Evolutionary conservation across 2,888 invertebrate species (phyloP).

Genomic region (Lasioglossum oenotherae): DNA sequence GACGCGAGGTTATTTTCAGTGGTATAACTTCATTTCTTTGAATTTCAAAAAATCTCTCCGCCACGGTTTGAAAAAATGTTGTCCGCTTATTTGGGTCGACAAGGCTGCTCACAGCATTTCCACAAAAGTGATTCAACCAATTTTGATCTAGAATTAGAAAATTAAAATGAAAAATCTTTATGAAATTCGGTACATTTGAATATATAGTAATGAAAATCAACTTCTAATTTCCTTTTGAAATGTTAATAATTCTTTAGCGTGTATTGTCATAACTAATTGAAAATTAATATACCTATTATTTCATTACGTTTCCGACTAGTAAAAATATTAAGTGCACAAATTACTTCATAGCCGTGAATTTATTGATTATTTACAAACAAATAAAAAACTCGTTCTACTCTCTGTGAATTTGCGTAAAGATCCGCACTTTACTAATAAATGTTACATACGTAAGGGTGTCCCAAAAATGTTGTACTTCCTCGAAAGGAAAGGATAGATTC

Average conservation of each 20-base stretch:
- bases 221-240: neutral
- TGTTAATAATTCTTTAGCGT: neutral
- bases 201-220: neutral
- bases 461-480: no score
- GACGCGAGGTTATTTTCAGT: conserved; percentile 1
- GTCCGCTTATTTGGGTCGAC: neutral
- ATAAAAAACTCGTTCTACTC: no score
- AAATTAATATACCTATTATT: no score
- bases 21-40: neutral
- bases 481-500: no score
- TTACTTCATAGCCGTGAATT: no score
- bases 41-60: neutral
- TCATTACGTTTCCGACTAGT: no score
- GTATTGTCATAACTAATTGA: neutral
- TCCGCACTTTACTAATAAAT: no score
- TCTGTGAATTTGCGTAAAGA: no score
- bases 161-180: neutral
- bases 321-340: no score
- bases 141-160: neutral
- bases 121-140: neutral
- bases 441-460: no score
- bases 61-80: neutral
- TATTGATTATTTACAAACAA: no score
- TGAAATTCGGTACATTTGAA: neutral
- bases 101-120: neutral